Conservation (phyloP, 23 tunicate genomes). For the Phallusia fumigata region DNA sequence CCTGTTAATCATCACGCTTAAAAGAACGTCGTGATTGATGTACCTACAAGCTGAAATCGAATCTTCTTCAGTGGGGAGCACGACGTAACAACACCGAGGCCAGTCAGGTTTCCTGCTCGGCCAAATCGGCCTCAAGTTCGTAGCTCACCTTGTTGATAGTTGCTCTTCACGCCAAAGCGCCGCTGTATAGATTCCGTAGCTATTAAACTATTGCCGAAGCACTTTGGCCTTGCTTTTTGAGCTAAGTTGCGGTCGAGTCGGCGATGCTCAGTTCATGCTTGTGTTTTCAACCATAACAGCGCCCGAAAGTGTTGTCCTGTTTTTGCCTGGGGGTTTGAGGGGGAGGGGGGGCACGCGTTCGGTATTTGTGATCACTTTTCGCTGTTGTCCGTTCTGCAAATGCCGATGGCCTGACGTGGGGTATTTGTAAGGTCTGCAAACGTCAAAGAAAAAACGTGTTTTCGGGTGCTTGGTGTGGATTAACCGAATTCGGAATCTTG, state of each 20-base stretch:
- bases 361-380: too few species aligned
- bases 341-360: too few species aligned
- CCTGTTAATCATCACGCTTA: too few species aligned
- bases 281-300: not conserved
- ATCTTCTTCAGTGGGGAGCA: not conserved
- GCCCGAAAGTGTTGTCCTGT: not conserved
- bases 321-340: too few species aligned
- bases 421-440: too few species aligned
- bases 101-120: not conserved
- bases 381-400: slow-evolving; percentile 3
- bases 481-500: too few species aligned
- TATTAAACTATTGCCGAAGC: too few species aligned
- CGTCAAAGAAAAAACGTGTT: too few species aligned
- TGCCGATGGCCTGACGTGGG: not conserved
- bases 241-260: too few species aligned
- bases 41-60: not conserved
- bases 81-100: not conserved
- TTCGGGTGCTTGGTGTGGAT: too few species aligned
- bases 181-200: not conserved
- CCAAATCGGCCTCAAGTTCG: not conserved
- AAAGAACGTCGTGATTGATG: not conserved
- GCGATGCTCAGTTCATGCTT: too few species aligned
- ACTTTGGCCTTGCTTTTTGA: too few species aligned
- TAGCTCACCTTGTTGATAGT: slow-evolving; percentile 1
- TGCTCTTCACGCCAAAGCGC: not conserved